These are phyloP conservation scores for Rhagonycha fulva DNA, from an alignment of 2,888 invertebrate genomes.

Conservation along the genomic window DNA sequence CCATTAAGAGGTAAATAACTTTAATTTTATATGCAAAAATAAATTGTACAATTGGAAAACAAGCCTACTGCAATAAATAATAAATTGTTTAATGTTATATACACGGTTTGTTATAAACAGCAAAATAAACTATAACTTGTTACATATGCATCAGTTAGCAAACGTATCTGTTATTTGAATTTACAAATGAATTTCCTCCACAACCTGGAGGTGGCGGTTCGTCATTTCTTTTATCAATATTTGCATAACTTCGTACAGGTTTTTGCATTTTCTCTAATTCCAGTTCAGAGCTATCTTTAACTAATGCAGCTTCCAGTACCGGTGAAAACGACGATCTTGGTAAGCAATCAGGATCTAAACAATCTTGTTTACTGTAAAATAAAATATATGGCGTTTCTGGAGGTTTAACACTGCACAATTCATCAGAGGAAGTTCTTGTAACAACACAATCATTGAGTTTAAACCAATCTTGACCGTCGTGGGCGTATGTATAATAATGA, in stretches of 20 bases:
- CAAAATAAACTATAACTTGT: conserved; percentile 8
- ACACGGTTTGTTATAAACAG: not conserved
- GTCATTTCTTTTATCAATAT: conserved; percentile 53
- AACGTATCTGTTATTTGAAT: conserved; percentile 49
- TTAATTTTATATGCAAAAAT: not conserved
- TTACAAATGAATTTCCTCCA: conserved; percentile 53
- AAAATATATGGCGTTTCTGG: conserved; percentile 84
- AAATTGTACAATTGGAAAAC: not conserved
- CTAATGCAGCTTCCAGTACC: conserved; percentile 43
- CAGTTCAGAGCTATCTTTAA: conserved; percentile 46
- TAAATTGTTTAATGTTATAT: not conserved
- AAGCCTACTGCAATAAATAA: not conserved
- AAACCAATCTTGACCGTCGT: conserved; percentile 73
- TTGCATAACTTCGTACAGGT: conserved; percentile 39
- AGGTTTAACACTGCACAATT: conserved; percentile 66
- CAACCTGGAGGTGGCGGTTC: conserved; percentile 61
- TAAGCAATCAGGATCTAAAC: conserved; percentile 45
- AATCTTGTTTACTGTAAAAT: conserved; percentile 65
- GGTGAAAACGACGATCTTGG: conserved; percentile 42
- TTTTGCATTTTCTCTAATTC: conserved; percentile 44
- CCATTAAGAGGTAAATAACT: not conserved
- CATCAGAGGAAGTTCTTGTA: conserved; percentile 61
- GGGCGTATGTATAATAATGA: conserved; percentile 85
- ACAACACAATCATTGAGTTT: conserved; percentile 83
- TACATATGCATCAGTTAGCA: conserved; percentile 42